Evolutionary conservation across 2,888 invertebrate species (phyloP), one percentile per base, ranked within the genome.

Genomic region (Clunio marinus): DNA sequence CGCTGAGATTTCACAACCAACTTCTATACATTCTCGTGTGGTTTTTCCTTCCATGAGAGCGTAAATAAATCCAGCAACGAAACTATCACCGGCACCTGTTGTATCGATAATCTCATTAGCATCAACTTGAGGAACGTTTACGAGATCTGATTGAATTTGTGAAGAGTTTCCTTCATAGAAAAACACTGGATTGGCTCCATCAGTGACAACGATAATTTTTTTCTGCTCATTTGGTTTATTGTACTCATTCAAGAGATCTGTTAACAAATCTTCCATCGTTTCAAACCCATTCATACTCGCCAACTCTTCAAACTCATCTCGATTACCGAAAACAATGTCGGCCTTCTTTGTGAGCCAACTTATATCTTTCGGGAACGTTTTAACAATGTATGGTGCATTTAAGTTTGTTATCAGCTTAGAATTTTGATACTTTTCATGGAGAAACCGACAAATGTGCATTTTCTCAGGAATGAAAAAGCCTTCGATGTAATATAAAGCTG

Each of bases 71-170:
- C 83, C 85, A 3, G 82, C 83, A 1, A 81, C 81, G 76, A 85
- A 84, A 1, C 84, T 78, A 75, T 85, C 85, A 1, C 85, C 85
- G 2, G 84, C 84, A 2, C 84, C 84, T 1, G 83, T 84, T 1
- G 83, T 82, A 73, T 85, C 85, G 59, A 80, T 78, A 60, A 84
- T 76, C 37, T 77, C 72, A 13, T 73, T 71, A 8, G 74, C 67
- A 0, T 77, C 73, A n/a, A 83, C 74, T 41, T 74, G 71, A 1
- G 80, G 79, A 1, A 82, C 81, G 7, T 58, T 32, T 10, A 58
- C 15, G 8, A 25, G 25, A 41, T 27, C 25, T 41, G 68, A 58
- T 8, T 58, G 27, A 17, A 41, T 41, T 7, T 24, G 24, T 3
- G 22, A n/a, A 17, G 4, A 15, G 32, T 68, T 58, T 15, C 68